Evolutionary conservation across 1,140 invertebrate species (phyloP).

Genomic region (Drosophila subpulchrella): DNA sequence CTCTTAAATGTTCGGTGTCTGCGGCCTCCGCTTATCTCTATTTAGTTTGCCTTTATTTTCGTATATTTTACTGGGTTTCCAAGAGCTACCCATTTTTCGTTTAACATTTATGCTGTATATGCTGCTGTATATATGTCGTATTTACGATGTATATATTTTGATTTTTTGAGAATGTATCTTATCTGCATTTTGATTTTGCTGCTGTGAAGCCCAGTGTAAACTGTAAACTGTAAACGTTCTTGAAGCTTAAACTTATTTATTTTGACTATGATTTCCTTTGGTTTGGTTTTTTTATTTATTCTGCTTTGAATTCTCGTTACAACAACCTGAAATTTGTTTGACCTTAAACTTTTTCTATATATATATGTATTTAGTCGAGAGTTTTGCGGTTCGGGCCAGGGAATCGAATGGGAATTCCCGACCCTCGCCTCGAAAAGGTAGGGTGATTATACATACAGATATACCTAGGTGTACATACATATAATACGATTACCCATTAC

Average conservation of each 20-base stretch:
- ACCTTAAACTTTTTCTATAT: constrained; percentile 44
- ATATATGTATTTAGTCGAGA: constrained; percentile 28
- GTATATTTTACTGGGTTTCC: constrained; percentile 26
- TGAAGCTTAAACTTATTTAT: constrained; percentile 38
- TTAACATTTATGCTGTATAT: constrained; percentile 40
- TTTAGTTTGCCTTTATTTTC: constrained; percentile 57
- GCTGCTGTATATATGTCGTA: constrained; percentile 37
- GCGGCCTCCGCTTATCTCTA: constrained; percentile 34
- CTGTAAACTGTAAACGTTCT: constrained; percentile 73
- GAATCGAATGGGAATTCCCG: constrained; percentile 1
- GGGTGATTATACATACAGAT: constrained; percentile 3
- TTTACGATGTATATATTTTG: constrained; percentile 55
- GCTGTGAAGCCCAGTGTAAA: constrained; percentile 83
- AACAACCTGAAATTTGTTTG: constrained; percentile 62
- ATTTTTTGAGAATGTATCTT: constrained; percentile 39
- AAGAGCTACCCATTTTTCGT: constrained; percentile 24
- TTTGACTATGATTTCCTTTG: constrained; percentile 24
- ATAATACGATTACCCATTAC: constrained; percentile 52
- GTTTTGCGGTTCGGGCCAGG: constrained; percentile 8
- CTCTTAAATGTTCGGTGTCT: constrained; percentile 34
- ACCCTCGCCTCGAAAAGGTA: constrained; percentile 3
- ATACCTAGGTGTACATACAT: constrained; percentile 19
- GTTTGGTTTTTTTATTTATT: constrained; percentile 24
- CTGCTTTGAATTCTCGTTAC: constrained; percentile 47
- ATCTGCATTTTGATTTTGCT: constrained; percentile 78